Base-by-base conservation (phyloP, 1,140 invertebrate genomes). In the Calliopsis andreniformis region DNA sequence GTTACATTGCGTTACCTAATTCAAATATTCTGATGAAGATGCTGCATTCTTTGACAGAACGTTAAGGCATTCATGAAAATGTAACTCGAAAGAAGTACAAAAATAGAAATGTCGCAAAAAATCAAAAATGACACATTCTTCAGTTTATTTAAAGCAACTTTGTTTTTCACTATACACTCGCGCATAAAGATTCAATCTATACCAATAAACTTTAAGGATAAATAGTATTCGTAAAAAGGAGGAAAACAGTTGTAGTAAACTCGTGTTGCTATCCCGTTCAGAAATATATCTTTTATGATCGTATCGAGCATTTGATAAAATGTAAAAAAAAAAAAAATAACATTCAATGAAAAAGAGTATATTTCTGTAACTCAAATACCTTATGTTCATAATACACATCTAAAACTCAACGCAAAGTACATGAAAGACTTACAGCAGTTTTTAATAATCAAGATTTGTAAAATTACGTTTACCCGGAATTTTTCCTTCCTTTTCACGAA, bases 11-110 rank as follows among this genome's bases (percentile, higher is more conserved):
- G 12, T 73, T 53, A 35, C 18, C 30, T 56, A 53, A 75, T 58
- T 67, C n/a, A 56, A 75, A 67, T n/a, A 25, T 43, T 67, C 71
- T 1, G 42, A 75, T 75, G 71, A 75, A 70, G 78, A 77, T 68
- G 66, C 66, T 77, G 58, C 75, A 64, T 66, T 59, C 23, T n/a
- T 49, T 61, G 23, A 76, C 47, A 16, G 43, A 69, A 67, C 62
- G 75, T 79, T 59, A 59, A 76, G 62, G 62, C 76, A 67, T 76
- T 79, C 71, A 25, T 58, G 35, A 53, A 39, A 39, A 59, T 70
- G 68, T 67, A 32, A 67, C 20, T 67, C 20, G 62, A 67, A 67
- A 56, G 63, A 75, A 47, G 51, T 75, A 75, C 51, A 67, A 75
- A 75, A 73, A 73, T 73, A 73, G 62, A n/a, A n/a, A 73, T 67